A percentile compares a stretch with the other conserved stretches of the same genome.
Evolutionary conservation across 2,797 vertebrate genomes (phyloP).

Genomic region (Pogonophryne albipinna): DNA sequence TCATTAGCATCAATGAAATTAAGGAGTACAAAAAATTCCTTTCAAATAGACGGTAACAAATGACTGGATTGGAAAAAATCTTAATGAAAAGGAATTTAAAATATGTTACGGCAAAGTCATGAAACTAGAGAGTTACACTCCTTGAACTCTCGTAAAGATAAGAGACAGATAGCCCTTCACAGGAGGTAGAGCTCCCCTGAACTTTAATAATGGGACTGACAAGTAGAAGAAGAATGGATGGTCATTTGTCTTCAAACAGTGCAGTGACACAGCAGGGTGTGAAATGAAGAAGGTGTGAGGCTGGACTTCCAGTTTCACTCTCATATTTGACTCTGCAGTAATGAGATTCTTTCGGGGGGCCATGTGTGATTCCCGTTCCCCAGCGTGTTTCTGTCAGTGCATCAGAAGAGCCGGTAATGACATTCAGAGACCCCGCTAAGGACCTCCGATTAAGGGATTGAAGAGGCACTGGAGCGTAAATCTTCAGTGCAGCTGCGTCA

Average conservation of each 20-base stretch:
- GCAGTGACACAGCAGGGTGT: constrained; percentile 58
- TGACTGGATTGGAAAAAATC: neutral
- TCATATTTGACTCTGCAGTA: constrained; percentile 65
- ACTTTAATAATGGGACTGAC: constrained; percentile 66
- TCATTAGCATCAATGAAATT: too few relatives aligned
- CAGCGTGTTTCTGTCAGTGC: constrained; percentile 71
- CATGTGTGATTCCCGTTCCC: constrained; percentile 57
- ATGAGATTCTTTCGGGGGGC: constrained; percentile 69
- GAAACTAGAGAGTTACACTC: neutral
- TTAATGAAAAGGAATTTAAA: neutral
- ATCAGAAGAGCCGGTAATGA: constrained; percentile 69
- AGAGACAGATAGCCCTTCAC: constrained; percentile 25
- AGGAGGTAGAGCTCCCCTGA: constrained; percentile 55
- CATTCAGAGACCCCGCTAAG: constrained; percentile 71
- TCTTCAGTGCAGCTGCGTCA: constrained; percentile 49
- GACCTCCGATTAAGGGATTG: constrained; percentile 68
- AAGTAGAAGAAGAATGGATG: constrained; percentile 61
- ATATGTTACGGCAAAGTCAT: neutral
- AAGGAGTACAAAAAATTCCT: neutral
- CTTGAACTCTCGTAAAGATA: constrained; percentile 13
- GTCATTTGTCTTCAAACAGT: constrained; percentile 69
- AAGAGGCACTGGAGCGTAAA: constrained; percentile 56
- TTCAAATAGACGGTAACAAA: neutral
- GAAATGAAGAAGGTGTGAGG: constrained; percentile 73
- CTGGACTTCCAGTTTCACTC: constrained; percentile 64